These are phyloP conservation scores for Pyrocoelia pectoralis DNA, from an alignment of 2,888 invertebrate genomes.

Conservation along the genomic window DNA sequence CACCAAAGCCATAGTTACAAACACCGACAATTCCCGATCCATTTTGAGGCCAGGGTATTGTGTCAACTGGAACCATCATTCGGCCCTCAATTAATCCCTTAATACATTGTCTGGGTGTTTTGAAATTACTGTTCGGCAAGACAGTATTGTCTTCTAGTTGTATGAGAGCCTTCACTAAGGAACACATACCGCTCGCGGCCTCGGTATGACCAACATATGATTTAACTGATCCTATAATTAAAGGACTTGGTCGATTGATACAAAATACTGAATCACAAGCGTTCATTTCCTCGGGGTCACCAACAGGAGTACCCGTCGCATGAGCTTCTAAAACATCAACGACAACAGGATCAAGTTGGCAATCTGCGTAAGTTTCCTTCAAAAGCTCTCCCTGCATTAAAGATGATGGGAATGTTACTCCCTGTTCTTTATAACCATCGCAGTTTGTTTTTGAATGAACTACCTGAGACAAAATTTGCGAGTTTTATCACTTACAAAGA, in stretches of 20 bases:
- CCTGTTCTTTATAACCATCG: conserved; percentile 56
- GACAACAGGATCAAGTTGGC: conserved; percentile 71
- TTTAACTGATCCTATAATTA: conserved; percentile 90
- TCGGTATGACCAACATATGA: conserved; percentile 95
- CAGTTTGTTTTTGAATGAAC: conserved; percentile 54
- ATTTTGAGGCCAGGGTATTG: conserved; percentile 66
- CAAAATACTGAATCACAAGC: conserved; percentile 85
- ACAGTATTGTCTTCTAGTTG: conserved; percentile 82
- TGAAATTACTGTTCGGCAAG: conserved; percentile 87
- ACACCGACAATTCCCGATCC: conserved; percentile 63
- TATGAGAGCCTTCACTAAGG: conserved; percentile 31
- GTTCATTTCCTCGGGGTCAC: conserved; percentile 91
- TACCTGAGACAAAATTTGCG: conserved; percentile 21
- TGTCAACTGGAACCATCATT: conserved; percentile 76
- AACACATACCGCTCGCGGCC: conserved; percentile 76
- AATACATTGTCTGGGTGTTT: conserved; percentile 61
- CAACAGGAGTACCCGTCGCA: conserved; percentile 81
- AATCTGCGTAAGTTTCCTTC: conserved; percentile 72
- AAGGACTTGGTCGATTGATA: conserved; percentile 74
- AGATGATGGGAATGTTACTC: conserved; percentile 56
- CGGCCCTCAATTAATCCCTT: conserved; percentile 69
- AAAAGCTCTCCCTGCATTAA: conserved; percentile 69
- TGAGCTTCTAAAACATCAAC: conserved; percentile 89
- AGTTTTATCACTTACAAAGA: neutral
- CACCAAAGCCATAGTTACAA: conserved; percentile 95